Evolutionary conservation across 2,888 invertebrate genomes (phyloP), one percentile per base, ranked within the genome.

Genomic region (Pterobdella sp.): DNA sequence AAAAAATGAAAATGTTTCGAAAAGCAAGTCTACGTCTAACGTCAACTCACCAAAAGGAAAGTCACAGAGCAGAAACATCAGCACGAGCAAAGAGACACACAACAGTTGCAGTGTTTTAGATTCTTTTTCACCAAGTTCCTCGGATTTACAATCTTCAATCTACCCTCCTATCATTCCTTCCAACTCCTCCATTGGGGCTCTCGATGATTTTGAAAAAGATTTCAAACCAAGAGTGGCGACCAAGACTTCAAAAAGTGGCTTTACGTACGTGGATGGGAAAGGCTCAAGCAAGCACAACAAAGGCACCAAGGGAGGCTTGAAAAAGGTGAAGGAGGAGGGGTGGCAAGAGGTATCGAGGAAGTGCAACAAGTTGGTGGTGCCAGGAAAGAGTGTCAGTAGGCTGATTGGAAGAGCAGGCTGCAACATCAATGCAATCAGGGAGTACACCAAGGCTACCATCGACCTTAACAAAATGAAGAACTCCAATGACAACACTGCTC

Each of bases 371-470:
- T 93, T 97, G 66, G 90, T 91, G 26, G 95, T 97, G 74, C 93
- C 94, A 72, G 89, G 93, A 34, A 91, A 91, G 83, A 95, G 94
- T 66, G 96, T 97, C 76, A 94, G 95, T 74, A 88, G 97, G 73
- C 95, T 98, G 71, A 98, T 98, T 81, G 97, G 97, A 0, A 89
- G 97, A 79, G 94, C 92, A 37, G 97, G 97, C 69, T 92, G 91
- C 85, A 97, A 97, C 85, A 96, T 98, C 81, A 98, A 98, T 86
- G 94, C 96, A 18, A 96, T 98, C 82, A 88, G 97, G 75, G 92
- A 93, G 74, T 91, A 93, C 72, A 96, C 97, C 42, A 94, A 95
- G 75, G 97, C 97, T 7, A 93, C 94, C 83, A 97, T 98, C 82
- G 95, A 97, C 85, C 94, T 97, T 36, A 97, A 97, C 84, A 97